Percentiles rank a stretch among this genome's conserved stretches.
phyloP scores from a whole-genome alignment of 2,797 vertebrate species.

The Hozukius guyotensis region DNA sequence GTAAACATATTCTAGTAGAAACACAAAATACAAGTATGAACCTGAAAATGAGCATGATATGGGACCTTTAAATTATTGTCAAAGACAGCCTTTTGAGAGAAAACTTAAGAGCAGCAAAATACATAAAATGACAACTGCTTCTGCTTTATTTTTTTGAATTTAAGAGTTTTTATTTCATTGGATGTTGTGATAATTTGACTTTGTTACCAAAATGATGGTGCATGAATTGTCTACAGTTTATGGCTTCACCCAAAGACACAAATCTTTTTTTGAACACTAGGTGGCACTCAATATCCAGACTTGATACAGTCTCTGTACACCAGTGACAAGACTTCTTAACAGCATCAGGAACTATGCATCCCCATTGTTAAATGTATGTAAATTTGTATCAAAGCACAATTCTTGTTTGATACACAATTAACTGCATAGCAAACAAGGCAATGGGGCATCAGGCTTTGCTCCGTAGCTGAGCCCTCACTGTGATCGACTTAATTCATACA shows the following conservation, averaged over 20 bases:
- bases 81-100: not conserved
- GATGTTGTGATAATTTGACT: not conserved
- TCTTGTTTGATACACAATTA: not conserved
- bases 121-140: not conserved
- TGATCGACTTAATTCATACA: not conserved
- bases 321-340: not conserved
- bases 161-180: not conserved
- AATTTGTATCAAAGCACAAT: not conserved
- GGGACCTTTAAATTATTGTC: not conserved
- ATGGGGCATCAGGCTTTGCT: not conserved
- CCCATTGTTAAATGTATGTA: not conserved
- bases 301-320: not conserved
- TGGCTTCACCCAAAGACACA: not conserved
- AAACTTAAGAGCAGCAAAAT: not conserved
- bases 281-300: slow-evolving; percentile 43
- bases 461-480: not conserved
- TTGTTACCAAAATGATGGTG: not conserved
- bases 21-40: too few species aligned
- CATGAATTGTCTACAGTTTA: not conserved
- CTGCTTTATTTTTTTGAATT: not conserved
- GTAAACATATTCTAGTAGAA: too few species aligned
- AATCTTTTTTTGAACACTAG: slow-evolving; percentile 45
- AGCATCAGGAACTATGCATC: not conserved
- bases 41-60: too few species aligned
- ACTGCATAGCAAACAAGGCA: not conserved